Conservation (phyloP, 2,888 invertebrate genomes). For the Sarcophaga carnaria region DNA sequence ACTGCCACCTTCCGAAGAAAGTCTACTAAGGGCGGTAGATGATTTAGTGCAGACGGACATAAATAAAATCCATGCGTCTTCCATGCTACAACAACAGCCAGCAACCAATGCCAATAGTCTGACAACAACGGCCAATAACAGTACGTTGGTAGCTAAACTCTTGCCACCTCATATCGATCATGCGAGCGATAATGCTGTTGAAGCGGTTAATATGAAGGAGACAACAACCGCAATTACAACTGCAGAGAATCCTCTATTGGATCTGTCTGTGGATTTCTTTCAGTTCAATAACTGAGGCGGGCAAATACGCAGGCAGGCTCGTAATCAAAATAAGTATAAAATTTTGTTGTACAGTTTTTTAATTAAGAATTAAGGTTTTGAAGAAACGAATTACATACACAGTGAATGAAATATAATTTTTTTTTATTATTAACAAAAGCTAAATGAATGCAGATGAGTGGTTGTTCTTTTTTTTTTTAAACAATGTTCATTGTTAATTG, state of each 20-base stretch:
- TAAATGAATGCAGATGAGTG: too few species aligned
- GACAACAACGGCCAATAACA: constrained; percentile 43
- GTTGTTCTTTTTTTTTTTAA: too few species aligned
- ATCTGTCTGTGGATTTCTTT: constrained; percentile 80
- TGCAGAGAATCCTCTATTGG: constrained; percentile 75
- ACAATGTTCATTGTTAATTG: too few species aligned
- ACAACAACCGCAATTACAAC: constrained; percentile 71
- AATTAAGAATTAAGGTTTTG: too few species aligned
- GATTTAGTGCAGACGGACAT: constrained; percentile 78
- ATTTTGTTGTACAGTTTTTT: constrained; percentile 46
- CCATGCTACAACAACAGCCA: constrained; percentile 50
- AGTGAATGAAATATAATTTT: too few species aligned
- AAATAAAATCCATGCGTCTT: constrained; percentile 70
- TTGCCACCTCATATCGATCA: constrained; percentile 79
- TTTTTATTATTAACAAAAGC: too few species aligned
- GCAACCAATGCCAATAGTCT: constrained; percentile 63
- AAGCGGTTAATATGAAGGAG: constrained; percentile 80
- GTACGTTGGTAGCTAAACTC: constrained; percentile 51
- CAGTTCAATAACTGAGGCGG: constrained; percentile 79
- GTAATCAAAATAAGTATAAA: neutral
- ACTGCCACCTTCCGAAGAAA: constrained; percentile 80
- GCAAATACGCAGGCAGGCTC: neutral
- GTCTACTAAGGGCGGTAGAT: constrained; percentile 79
- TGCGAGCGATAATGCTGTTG: constrained; percentile 81
- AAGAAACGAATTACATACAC: too few species aligned